Evolutionary conservation across 1,140 invertebrate genomes (phyloP), one percentile per base, ranked within the genome.

Genomic region (Drosophila sturtevanti): DNA sequence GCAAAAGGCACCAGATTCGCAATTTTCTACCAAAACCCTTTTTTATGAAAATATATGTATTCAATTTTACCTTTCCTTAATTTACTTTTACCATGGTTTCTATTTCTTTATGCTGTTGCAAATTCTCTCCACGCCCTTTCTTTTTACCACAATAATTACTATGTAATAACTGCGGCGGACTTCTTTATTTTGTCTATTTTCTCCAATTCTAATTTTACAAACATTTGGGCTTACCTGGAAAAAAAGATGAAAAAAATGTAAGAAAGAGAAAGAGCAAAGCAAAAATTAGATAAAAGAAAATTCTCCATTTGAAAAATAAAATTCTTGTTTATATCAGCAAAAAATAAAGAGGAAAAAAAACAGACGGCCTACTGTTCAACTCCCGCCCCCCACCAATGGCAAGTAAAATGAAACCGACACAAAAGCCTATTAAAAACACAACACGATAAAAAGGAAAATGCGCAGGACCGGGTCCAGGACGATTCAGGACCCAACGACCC

Each of bases 361-460:
- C 31, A 55, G 31, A 22, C 24, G 48, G 24, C 61, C 59, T 18
- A 60, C 44, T 66, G 48, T 38, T 22, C n/a, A 27, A 48, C 41
- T 18, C 18, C 41, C 63, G 35, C 22, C 9, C 21, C 9, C 21
- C 37, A 44, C 56, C 54, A 44, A 71, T 72, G 72, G 48, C 80
- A 71, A 70, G 74, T 69, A 63, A 75, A 66, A 65, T 37, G 65
- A 77, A 61, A 87, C 62, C 52, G 44, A 37, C 61, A 68, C 67
- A 76, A 87, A 82, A 87, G 68, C 79, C 84, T 82, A 89, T 87
- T 89, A 86, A 77, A 70, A 72, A 52, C 14, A 27, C 51, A 52
- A 67, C 72, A 65, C 35, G 54, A 24, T 37, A 51, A 64, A 60
- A 64, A 54, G 63, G 14, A 61, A 63, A 16, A 31, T 12, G 41